Percentiles rank a stretch among this genome's conserved stretches.
Conservation (phyloP, 2,113 vertebrate genomes). For the Antennarius striatus region DNA sequence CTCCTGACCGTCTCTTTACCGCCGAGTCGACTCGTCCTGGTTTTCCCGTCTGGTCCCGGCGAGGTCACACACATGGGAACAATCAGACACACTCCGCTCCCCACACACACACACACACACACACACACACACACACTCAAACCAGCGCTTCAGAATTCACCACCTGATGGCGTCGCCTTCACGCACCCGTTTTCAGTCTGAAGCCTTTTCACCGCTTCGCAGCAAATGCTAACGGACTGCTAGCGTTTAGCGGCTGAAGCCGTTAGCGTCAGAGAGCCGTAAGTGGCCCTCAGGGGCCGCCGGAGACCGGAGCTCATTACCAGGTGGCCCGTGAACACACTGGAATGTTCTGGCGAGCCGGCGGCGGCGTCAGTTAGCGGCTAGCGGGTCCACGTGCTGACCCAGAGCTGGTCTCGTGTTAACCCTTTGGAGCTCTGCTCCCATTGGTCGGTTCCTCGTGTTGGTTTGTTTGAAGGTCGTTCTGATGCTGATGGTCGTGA, state of each 20-base stretch:
- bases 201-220: too few relatives aligned
- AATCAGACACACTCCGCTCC: constrained; percentile 55
- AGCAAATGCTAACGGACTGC: too few relatives aligned
- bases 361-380: too few relatives aligned
- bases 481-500: constrained; percentile 12
- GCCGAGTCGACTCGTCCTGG: too few relatives aligned
- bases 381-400: too few relatives aligned
- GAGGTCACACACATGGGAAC: constrained; percentile 66
- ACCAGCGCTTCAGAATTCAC: neutral
- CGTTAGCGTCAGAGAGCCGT: too few relatives aligned
- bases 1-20: too few relatives aligned
- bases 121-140: constrained; percentile 27
- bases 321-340: too few relatives aligned
- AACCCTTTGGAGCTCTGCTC: neutral
- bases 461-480: neutral
- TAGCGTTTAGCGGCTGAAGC: too few relatives aligned
- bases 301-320: too few relatives aligned
- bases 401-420: neutral
- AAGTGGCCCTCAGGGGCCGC: too few relatives aligned
- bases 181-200: constrained; percentile 16
- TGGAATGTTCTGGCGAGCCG: too few relatives aligned
- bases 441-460: constrained; percentile 1
- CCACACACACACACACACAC: constrained; percentile 37
- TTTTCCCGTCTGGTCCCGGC: constrained; percentile 10
- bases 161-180: constrained; percentile 47